Conservation (phyloP, 2,888 invertebrate species). For the Mermis nigrescens region DNA sequence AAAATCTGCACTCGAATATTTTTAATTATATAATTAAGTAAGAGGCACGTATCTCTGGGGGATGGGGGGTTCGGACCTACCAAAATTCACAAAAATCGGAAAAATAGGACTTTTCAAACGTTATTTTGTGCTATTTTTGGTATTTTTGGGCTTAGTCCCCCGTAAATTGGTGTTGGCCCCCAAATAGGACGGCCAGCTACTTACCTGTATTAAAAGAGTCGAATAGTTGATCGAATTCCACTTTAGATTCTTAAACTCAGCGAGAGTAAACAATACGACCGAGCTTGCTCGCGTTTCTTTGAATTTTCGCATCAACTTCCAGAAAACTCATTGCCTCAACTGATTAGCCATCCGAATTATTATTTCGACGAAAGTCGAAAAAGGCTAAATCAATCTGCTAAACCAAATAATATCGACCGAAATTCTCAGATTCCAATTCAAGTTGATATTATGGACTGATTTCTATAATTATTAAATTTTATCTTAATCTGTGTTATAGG, state of each 20-base stretch:
- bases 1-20: no score
- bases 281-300: constrained; percentile 27
- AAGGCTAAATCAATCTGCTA: background rate
- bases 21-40: no score
- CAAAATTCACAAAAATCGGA: no score
- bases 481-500: no score
- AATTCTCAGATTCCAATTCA: background rate
- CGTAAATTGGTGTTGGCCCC: no score
- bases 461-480: no score
- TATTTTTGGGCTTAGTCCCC: no score
- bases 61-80: no score
- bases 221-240: background rate
- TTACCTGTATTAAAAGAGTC: background rate
- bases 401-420: background rate
- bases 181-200: no score
- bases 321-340: constrained; percentile 20
- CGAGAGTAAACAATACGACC: constrained; percentile 19
- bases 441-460: background rate
- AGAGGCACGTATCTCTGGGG: no score
- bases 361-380: constrained; percentile 23
- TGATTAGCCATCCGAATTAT: constrained; percentile 30
- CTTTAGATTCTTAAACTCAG: constrained; percentile 18
- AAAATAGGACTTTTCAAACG: no score
- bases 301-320: constrained; percentile 24
- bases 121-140: no score